Evolutionary conservation across 2,797 vertebrate genomes (phyloP).

Genomic region (Oreochromis mossambicus): DNA sequence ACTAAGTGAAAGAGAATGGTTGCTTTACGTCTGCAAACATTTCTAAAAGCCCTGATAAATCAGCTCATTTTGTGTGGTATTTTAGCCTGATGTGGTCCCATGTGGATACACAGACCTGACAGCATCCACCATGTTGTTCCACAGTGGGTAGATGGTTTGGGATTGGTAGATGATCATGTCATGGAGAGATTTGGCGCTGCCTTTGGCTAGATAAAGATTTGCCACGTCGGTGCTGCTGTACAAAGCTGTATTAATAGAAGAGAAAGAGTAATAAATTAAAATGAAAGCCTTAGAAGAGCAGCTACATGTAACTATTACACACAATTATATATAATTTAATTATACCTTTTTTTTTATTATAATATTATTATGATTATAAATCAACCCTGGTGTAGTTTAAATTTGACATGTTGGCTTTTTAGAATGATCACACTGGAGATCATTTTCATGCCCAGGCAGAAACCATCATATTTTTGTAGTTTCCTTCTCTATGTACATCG

Average conservation of each 20-base stretch:
- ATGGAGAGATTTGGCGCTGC: slow-evolving; percentile 73
- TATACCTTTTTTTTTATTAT: rapidly evolving
- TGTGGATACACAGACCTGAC: slow-evolving; percentile 62
- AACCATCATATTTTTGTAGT: not conserved
- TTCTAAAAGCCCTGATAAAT: not conserved
- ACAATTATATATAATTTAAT: not conserved
- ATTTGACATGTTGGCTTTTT: not conserved
- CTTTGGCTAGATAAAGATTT: slow-evolving; percentile 71
- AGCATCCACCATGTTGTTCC: slow-evolving; percentile 73
- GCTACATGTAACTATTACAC: not conserved
- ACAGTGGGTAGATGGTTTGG: slow-evolving; percentile 76
- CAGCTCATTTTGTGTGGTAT: not conserved
- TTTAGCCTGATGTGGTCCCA: not conserved
- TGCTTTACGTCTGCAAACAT: not conserved
- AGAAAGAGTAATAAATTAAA: not conserved
- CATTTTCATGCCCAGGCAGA: not conserved
- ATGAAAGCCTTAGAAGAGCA: not conserved
- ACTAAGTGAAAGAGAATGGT: not conserved
- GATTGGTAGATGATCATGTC: slow-evolving; percentile 74
- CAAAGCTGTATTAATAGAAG: slow-evolving; percentile 33
- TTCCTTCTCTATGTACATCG: not conserved
- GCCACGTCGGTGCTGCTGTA: slow-evolving; percentile 77
- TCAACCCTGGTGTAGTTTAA: not conserved
- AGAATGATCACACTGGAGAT: not conserved
- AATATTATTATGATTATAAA: not conserved